Evolutionary conservation across 2,113 vertebrate species (phyloP).

Genomic region (Uria lomvia): DNA sequence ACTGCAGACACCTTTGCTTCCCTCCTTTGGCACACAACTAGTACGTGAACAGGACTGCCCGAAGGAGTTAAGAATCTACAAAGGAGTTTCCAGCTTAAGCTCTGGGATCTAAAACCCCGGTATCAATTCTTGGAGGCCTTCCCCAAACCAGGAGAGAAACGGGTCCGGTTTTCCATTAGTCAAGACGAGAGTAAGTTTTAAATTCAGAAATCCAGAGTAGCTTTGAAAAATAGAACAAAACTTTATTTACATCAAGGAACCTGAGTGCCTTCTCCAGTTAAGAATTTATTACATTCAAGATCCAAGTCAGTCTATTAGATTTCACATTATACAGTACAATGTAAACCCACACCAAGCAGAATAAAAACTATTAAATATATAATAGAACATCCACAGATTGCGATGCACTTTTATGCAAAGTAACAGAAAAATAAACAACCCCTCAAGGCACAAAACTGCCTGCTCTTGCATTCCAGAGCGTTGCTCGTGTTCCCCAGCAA

Average conservation of each 20-base stretch:
- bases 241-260: conserved; percentile 42
- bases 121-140: not conserved
- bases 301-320: not conserved
- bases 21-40: not conserved
- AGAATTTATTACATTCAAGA: conserved; percentile 25
- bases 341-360: conserved; percentile 2
- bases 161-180: not conserved
- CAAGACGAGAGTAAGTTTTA: not conserved
- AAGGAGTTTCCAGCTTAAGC: not conserved
- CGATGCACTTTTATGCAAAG: not conserved
- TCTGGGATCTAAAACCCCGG: not conserved
- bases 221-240: conserved; percentile 47
- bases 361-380: not conserved
- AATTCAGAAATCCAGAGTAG: not conserved
- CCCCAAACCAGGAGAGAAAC: not conserved
- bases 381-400: not conserved
- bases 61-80: not conserved
- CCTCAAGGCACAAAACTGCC: not conserved
- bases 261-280: not conserved
- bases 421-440: not conserved
- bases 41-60: not conserved
- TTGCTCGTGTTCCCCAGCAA: not conserved
- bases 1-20: not conserved
- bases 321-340: not conserved
- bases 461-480: not conserved